These are phyloP conservation scores for Heliconius congener DNA, from an alignment of 1,140 invertebrate genomes.

Conservation along the genomic window DNA sequence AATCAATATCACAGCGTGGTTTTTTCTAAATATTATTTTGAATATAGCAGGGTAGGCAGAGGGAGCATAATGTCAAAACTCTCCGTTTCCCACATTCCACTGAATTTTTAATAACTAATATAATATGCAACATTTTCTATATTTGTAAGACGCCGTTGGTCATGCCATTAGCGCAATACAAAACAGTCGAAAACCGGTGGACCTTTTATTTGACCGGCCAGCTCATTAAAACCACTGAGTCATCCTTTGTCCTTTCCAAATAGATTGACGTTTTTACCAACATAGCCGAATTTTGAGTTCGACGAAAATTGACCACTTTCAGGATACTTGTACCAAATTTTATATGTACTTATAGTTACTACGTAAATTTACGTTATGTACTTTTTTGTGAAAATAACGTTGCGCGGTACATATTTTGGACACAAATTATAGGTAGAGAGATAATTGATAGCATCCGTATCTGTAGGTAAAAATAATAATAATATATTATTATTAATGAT, in stretches of 20 bases:
- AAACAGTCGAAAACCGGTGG: constrained; percentile 19
- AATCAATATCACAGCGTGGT: too few species aligned
- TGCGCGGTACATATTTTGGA: too few species aligned
- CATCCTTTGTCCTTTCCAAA: constrained; percentile 33
- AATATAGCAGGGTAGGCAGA: too few species aligned
- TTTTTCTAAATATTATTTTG: too few species aligned
- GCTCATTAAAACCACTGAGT: constrained; percentile 32
- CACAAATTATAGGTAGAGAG: too few species aligned
- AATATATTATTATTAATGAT: too few species aligned
- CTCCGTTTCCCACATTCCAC: too few species aligned
- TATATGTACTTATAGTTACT: neutral
- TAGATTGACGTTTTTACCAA: constrained; percentile 27
- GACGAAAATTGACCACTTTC: neutral
- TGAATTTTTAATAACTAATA: neutral
- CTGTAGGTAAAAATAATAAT: too few species aligned
- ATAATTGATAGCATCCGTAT: too few species aligned
- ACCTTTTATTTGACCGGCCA: constrained; percentile 32
- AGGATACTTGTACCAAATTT: neutral
- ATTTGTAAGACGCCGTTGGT: neutral
- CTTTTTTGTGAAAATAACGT: too few species aligned
- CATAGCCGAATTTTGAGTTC: constrained; percentile 15
- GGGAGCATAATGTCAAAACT: too few species aligned
- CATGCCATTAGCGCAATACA: constrained; percentile 27
- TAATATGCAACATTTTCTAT: neutral
- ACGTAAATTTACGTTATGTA: too few species aligned